phyloP scores from a whole-genome alignment of 2,113 vertebrate species.

The Pheucticus melanocephalus region DNA sequence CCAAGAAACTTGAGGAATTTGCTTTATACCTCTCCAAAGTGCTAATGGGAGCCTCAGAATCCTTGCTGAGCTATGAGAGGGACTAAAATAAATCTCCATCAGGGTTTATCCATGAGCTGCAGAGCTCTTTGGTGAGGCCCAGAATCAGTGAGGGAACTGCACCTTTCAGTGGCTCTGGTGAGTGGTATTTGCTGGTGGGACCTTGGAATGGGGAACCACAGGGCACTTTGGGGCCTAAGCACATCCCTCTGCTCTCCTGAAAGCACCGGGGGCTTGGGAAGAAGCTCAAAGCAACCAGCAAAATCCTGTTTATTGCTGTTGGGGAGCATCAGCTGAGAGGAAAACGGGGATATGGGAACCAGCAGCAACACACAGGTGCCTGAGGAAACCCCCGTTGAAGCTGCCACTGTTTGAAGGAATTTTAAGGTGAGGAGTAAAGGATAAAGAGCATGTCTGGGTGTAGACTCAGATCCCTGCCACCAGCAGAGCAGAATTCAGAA shows the following conservation, averaged over 20 bases:
- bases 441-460: fast-evolving
- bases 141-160: not conserved
- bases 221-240: not conserved
- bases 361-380: fast-evolving
- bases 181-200: not conserved
- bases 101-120: not conserved
- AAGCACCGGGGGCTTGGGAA: not conserved
- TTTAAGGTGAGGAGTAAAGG: not conserved
- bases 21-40: not conserved
- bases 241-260: not conserved
- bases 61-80: not conserved
- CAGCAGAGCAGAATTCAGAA: fast-evolving
- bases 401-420: not conserved
- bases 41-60: not conserved
- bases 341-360: not conserved
- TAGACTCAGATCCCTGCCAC: not conserved
- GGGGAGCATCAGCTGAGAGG: not conserved
- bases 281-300: not conserved
- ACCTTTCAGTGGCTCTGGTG: not conserved
- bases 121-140: fast-evolving
- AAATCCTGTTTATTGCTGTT: not conserved
- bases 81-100: not conserved
- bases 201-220: not conserved
- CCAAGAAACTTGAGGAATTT: not conserved
- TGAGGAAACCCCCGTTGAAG: not conserved